Base-by-base conservation (phyloP, 2,797 vertebrate genomes). In the Poecilia wingei region DNA sequence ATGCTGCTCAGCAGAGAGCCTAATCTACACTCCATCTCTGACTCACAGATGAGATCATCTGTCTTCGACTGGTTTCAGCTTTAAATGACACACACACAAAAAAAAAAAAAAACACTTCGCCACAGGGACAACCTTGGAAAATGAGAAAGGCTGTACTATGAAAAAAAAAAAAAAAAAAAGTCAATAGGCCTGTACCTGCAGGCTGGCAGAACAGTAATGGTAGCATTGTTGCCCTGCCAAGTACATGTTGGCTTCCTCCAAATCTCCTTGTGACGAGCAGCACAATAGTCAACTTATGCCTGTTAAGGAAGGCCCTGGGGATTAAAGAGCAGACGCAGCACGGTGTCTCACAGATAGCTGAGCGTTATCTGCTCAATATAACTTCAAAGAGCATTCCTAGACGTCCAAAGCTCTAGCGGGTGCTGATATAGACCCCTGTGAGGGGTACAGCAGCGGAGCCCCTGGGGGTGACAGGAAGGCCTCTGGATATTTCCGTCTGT, bases 361-460 rank as follows among this genome's bases (percentile, higher is more conserved):
- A 45, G 84, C 86, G 84, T 91, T 93, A 93, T 94, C 93, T 82
- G 59, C 90, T 93, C 92, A 93, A 93, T 94, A 91, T 92, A 93
- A 92, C 93, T 93, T 95, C 94, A 95, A 94, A 95, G 91, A 79
- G 84, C 88, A 93, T 95, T 95, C 92, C 86, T 84, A 91, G 79
- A 61, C 86, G 80, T 86, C 72, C 18, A 55, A 83, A 88, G 83
- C 81, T 76, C 83, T 86, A 57, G 22, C 76, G 81, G 89, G 84
- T 41, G 89, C 81, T 92, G 93, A 94, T 89, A 81, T 0, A 78
- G 83, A 33, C 74, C 81, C 81, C 80, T 90, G 85, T 88, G 80
- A 80, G 82, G 72, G 69, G 61, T 43, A 70, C 46, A 85, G 84
- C 87, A 74, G 82, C 7, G 66, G 69, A 78, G 61, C 75, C 72